Conservation (phyloP, 1,140 invertebrate genomes). For the Brachionus manjavacas region DNA sequence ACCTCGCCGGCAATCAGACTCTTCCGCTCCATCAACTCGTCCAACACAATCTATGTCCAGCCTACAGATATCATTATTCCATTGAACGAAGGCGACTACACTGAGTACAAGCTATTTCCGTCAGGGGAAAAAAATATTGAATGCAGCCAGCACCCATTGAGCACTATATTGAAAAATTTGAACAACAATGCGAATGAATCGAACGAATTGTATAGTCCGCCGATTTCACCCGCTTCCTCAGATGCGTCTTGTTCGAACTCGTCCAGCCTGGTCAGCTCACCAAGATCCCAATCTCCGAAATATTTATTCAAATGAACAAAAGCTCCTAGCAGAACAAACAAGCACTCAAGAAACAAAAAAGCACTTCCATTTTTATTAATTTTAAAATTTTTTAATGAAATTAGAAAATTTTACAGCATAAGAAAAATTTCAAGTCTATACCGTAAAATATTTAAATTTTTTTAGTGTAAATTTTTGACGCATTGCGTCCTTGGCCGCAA, state of each 20-base stretch:
- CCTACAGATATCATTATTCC: constrained; percentile 33
- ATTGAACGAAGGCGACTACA: constrained; percentile 36
- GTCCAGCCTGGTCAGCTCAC: background rate
- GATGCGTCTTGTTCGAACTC: constrained; percentile 21
- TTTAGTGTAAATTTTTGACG: constrained; percentile 7
- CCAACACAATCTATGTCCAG: constrained; percentile 35
- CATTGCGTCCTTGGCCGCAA: background rate
- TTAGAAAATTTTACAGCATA: background rate
- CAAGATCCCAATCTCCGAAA: constrained; percentile 15
- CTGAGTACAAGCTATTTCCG: constrained; percentile 29
- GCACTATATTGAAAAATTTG: background rate
- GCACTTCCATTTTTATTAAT: background rate
- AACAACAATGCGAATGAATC: background rate
- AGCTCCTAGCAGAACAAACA: background rate
- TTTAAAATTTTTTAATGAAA: constrained; percentile 2
- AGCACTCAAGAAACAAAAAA: background rate
- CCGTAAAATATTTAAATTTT: constrained; percentile 28
- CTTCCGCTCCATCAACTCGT: constrained; percentile 35
- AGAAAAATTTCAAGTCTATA: constrained; percentile 16
- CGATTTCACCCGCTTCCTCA: background rate
- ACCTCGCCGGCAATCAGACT: background rate
- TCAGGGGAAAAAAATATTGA: background rate
- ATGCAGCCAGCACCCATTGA: background rate
- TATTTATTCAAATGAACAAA: background rate
- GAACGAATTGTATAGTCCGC: constrained; percentile 28